Percentiles rank a stretch among this genome's conserved stretches.
These are phyloP conservation scores for Melanotaenia duboulayi DNA, from an alignment of 2,113 vertebrate species.

Conservation along the genomic window DNA sequence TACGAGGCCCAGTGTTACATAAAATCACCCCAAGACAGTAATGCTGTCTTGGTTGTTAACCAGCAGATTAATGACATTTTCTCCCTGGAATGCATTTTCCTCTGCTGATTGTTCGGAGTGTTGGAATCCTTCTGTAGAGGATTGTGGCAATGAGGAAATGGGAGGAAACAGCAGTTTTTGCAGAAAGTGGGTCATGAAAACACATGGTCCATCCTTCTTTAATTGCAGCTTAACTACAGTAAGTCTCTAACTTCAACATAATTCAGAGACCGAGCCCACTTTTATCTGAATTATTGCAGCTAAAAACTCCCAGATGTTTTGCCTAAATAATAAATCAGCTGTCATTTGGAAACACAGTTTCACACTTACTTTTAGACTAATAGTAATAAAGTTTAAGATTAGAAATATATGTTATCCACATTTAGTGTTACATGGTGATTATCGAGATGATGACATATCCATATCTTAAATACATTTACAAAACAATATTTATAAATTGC, in stretches of 20 bases:
- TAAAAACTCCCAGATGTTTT: background rate
- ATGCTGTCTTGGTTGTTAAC: constrained; percentile 50
- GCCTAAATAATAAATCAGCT: background rate
- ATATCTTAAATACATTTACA: too few relatives aligned
- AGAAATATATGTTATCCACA: too few relatives aligned
- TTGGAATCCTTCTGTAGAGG: constrained; percentile 12
- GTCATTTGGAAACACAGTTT: background rate
- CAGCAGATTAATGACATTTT: constrained; percentile 43
- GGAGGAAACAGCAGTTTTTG: constrained; percentile 2
- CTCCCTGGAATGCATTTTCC: constrained; percentile 34
- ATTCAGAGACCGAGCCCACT: background rate
- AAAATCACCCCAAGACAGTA: constrained; percentile 37
- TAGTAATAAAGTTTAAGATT: too few relatives aligned
- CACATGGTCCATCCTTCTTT: background rate
- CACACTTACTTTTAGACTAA: too few relatives aligned
- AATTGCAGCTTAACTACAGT: constrained; percentile 10
- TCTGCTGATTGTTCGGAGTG: constrained; percentile 8
- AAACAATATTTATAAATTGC: too few relatives aligned
- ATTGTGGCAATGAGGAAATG: constrained; percentile 1
- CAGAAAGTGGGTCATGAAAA: constrained; percentile 3
- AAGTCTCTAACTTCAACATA: background rate
- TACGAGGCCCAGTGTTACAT: constrained; percentile 18
- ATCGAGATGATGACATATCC: too few relatives aligned
- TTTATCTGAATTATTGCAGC: background rate
- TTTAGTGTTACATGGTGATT: too few relatives aligned